Conservation (phyloP, 2,888 invertebrate genomes). For the Linnaemya vulpina region DNA sequence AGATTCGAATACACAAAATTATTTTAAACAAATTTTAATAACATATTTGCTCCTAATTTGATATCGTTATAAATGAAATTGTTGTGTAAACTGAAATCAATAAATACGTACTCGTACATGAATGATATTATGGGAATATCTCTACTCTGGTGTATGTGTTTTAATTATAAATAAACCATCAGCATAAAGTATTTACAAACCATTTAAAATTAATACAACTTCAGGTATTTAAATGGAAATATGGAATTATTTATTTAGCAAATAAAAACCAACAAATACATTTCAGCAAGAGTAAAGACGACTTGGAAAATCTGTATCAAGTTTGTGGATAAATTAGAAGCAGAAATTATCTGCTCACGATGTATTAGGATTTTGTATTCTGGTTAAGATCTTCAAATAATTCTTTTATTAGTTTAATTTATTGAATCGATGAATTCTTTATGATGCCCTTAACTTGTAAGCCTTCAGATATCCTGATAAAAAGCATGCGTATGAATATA, state of each 20-base stretch:
- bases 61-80: constrained; percentile 15
- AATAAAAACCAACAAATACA: neutral
- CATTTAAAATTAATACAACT: constrained; percentile 54
- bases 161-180: constrained; percentile 56
- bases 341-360: neutral
- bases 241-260: constrained; percentile 7
- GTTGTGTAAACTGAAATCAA: constrained; percentile 25
- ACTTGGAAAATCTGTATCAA: neutral
- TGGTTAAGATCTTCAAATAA: too few species aligned
- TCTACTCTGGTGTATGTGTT: neutral
- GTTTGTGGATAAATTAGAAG: neutral
- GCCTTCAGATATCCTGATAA: neutral
- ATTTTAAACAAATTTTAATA: constrained; percentile 17
- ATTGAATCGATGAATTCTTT: too few species aligned
- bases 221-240: constrained; percentile 48
- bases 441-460: neutral
- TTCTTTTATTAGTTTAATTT: too few species aligned
- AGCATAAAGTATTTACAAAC: constrained; percentile 55
- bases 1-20: neutral
- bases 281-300: neutral
- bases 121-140: neutral
- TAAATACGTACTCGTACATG: neutral
- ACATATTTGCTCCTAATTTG: constrained; percentile 5
- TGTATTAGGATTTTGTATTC: too few species aligned
- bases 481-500: neutral